A percentile compares a stretch with the other conserved stretches of the same genome.
Evolutionary conservation across 2,113 vertebrate genomes (phyloP).

Genomic region (Microtus ochrogaster): DNA sequence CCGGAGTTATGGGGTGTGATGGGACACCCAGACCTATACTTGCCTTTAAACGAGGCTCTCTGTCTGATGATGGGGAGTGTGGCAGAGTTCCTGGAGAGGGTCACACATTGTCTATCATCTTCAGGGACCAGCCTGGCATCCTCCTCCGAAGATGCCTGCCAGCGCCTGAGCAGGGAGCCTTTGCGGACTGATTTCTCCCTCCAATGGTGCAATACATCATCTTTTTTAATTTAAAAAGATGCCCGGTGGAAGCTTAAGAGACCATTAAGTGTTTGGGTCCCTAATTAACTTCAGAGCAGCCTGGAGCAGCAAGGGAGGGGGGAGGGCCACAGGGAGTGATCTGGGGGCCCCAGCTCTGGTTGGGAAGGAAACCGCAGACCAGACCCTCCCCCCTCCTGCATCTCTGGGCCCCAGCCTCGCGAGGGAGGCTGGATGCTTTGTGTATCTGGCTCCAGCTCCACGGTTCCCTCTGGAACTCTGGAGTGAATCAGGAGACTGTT

Average conservation of each 20-base stretch:
- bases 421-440: not conserved
- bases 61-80: not conserved
- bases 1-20: not conserved
- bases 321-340: not conserved
- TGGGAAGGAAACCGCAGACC: not conserved
- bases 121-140: not conserved
- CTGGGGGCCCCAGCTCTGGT: not conserved
- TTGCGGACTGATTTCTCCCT: slow-evolving; percentile 80
- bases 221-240: slow-evolving; percentile 88
- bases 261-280: slow-evolving; percentile 85
- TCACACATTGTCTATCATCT: not conserved
- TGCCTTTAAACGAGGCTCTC: not conserved
- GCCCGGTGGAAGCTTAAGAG: slow-evolving; percentile 82
- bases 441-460: not conserved
- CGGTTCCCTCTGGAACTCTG: not conserved
- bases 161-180: slow-evolving; percentile 71
- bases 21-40: not conserved
- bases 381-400: not conserved
- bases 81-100: not conserved
- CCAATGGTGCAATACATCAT: slow-evolving; percentile 76
- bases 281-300: slow-evolving; percentile 86
- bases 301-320: slow-evolving; percentile 73
- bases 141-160: not conserved
- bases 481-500: not conserved
- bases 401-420: not conserved